These are phyloP conservation scores for Drosophila mulleri DNA, from an alignment of 2,888 invertebrate genomes.

Conservation along the genomic window DNA sequence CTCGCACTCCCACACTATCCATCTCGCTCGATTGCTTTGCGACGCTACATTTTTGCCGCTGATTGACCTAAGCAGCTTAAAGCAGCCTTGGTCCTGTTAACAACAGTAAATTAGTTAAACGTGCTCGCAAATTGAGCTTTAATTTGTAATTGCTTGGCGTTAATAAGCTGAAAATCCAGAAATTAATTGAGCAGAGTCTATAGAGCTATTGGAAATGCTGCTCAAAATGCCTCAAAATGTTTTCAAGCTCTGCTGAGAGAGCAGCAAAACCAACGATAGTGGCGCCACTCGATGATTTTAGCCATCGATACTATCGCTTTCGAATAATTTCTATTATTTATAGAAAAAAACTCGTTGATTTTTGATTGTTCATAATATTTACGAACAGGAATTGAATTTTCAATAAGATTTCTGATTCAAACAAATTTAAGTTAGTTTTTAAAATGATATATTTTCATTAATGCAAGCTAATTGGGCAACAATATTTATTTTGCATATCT, in stretches of 20 bases:
- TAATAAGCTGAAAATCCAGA: not conserved
- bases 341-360: too few relatives aligned
- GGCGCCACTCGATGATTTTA: not conserved
- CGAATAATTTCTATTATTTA: too few relatives aligned
- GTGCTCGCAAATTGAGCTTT: not conserved
- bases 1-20: not conserved
- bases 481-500: too few relatives aligned
- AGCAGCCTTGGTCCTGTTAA: not conserved
- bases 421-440: too few relatives aligned
- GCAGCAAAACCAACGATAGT: not conserved
- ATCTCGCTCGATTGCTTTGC: not conserved
- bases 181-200: not conserved
- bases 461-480: too few relatives aligned
- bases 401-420: too few relatives aligned
- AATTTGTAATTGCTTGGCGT: not conserved
- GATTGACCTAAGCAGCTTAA: conserved; percentile 41
- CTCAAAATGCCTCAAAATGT: not conserved
- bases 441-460: too few relatives aligned
- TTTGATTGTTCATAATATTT: too few relatives aligned
- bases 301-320: not conserved
- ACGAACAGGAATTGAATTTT: too few relatives aligned
- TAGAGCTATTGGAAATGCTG: too few relatives aligned
- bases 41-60: not conserved
- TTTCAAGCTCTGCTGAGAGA: accelerated
- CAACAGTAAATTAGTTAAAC: not conserved